Evolutionary conservation across 2,113 vertebrate species (phyloP), one percentile per base, ranked within the genome.

Genomic region (Pandion haliaetus): DNA sequence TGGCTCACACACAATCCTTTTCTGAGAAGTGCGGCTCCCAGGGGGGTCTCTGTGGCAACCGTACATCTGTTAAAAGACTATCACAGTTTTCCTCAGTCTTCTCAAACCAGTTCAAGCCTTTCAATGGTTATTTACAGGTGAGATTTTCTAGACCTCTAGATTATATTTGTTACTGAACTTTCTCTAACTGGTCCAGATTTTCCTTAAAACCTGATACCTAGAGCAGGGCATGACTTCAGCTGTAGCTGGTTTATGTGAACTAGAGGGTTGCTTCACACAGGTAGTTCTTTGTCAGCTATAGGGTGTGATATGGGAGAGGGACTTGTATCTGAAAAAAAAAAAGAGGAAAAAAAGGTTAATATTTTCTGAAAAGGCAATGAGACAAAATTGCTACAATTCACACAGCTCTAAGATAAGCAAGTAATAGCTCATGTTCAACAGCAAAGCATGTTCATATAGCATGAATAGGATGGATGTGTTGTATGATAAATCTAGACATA

Each of bases 401-500:
- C 74, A 66, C 86, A 57, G 73, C 86, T 91, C 81, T 73, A 88
- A 97, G 96, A 97, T 95, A 96, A 96, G 93, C 84, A 95, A 96
- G 91, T 96, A 97, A 97, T 90, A 90, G 91, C 86, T 97, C 89
- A 90, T 96, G 93, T 95, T 96, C 96, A 97, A 89, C 96, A 96
- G 82, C 95, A 82, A 94, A 93, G 78, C 95, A 95, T 96, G 94
- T 96, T 97, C 96, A 97, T 95, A 80, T 77, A 96, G 86, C 94
- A 95, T 97, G 94, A 97, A 96, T 96, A 95, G 93, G 94, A 97
- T 97, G 95, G 87, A 96, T 97, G 96, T 82, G 86, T 77, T 91
- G 74, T 97, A 87, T 95, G 93, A 97, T 97, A 94, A 95, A 95
- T 96, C 91, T 95, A 89, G 95, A 94, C 95, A 93, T 38, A 88